These are phyloP conservation scores for Plagodis dolabraria DNA, from an alignment of 2,888 invertebrate genomes.

Conservation along the genomic window DNA sequence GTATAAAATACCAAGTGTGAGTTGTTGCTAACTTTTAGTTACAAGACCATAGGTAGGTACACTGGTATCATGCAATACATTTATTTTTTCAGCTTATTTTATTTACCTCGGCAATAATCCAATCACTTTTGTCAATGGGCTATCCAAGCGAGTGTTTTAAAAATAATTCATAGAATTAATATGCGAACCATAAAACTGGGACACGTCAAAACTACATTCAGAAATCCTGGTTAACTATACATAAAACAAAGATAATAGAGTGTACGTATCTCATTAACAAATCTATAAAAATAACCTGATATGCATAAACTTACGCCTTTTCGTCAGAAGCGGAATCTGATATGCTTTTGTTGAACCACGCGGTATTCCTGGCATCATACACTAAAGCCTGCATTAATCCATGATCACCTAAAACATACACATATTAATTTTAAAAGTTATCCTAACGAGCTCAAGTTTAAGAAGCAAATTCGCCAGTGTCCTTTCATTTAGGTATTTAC, in stretches of 20 bases:
- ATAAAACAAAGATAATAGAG: too few relatives aligned
- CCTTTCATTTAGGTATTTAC: too few relatives aligned
- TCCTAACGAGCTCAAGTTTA: too few relatives aligned
- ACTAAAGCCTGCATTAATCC: conserved; percentile 93
- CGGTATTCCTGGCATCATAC: conserved; percentile 94
- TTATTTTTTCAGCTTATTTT: conserved; percentile 80
- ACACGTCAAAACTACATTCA: background rate
- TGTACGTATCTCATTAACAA: background rate
- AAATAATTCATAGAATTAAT: conserved; percentile 56
- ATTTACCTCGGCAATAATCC: conserved; percentile 97
- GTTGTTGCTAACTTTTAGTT: too few relatives aligned
- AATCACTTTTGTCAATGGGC: conserved; percentile 96
- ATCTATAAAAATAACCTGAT: background rate
- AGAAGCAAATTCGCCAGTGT: too few relatives aligned
- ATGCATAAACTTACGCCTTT: conserved; percentile 70
- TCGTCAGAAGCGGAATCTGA: conserved; percentile 90
- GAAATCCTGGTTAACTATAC: too few relatives aligned
- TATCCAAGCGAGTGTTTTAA: conserved; percentile 83
- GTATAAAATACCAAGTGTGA: too few relatives aligned
- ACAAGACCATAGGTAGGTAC: too few relatives aligned
- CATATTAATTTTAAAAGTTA: background rate
- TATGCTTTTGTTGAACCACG: conserved; percentile 93
- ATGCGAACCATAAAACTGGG: background rate
- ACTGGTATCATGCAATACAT: background rate
- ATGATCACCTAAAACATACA: conserved; percentile 88